Percentiles rank a stretch among this genome's conserved stretches.
These are phyloP conservation scores for Albula glossodonta DNA, from an alignment of 2,113 vertebrate genomes.

Conservation along the genomic window DNA sequence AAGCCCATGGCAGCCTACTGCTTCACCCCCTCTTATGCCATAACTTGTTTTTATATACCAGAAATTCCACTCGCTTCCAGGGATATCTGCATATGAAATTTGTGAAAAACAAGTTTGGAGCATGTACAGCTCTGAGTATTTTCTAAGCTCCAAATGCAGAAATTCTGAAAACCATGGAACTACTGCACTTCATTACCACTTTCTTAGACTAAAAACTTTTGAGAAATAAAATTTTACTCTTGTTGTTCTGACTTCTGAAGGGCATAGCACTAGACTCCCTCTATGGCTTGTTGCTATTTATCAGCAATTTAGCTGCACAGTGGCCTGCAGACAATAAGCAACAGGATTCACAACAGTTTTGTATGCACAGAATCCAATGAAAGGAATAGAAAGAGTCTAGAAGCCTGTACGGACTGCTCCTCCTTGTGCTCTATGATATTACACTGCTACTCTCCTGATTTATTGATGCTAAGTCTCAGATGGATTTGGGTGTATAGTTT, in stretches of 20 bases:
- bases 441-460: not conserved
- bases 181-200: constrained; percentile 11
- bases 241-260: not conserved
- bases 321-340: not conserved
- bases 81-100: too few relatives aligned
- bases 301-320: not conserved
- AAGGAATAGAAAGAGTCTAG: too few relatives aligned
- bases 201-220: constrained; percentile 25
- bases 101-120: too few relatives aligned
- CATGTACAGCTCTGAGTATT: too few relatives aligned
- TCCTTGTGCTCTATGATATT: not conserved
- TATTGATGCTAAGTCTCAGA: not conserved
- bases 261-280: not conserved
- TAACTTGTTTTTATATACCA: not conserved
- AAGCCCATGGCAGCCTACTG: not conserved
- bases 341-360: not conserved
- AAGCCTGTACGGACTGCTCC: not conserved
- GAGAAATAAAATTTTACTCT: too few relatives aligned
- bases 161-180: too few relatives aligned
- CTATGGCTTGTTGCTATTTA: not conserved
- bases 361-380: not conserved
- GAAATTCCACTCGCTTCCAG: too few relatives aligned
- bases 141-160: too few relatives aligned
- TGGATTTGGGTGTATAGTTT: not conserved
- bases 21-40: not conserved